A percentile compares a stretch with the other conserved stretches of the same genome.
Evolutionary conservation across 2,113 vertebrate genomes (phyloP).

Genomic region (Ammospiza caudacuta): DNA sequence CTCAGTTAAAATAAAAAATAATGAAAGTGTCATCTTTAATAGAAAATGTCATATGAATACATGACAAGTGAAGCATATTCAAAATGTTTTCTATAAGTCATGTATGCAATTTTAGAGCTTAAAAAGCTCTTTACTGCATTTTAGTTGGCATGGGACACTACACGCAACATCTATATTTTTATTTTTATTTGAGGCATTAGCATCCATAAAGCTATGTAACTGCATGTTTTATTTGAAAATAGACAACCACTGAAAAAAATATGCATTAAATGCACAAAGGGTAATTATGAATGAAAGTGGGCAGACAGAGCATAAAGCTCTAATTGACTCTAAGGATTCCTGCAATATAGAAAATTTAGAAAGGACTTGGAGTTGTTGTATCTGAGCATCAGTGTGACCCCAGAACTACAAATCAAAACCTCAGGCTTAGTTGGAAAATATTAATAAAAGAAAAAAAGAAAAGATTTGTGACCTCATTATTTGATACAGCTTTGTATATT

Average conservation of each 20-base stretch:
- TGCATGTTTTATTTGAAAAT: neutral
- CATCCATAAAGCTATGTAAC: neutral
- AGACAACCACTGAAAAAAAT: neutral
- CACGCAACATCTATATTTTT: neutral
- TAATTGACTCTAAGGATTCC: neutral
- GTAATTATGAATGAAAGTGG: neutral
- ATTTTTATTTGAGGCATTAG: neutral
- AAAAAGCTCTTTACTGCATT: neutral
- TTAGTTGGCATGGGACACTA: neutral
- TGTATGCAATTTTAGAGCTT: neutral
- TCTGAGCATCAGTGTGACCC: neutral
- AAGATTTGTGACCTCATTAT: neutral
- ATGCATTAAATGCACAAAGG: neutral
- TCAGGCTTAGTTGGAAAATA: neutral
- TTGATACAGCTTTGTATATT: neutral
- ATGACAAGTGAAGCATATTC: conserved; percentile 26
- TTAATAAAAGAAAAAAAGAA: neutral
- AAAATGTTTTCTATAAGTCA: neutral
- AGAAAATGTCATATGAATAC: conserved; percentile 52
- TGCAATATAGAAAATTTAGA: neutral
- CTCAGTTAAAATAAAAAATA: conserved; percentile 76
- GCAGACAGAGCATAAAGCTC: neutral
- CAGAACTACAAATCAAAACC: neutral
- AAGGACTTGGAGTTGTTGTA: neutral
- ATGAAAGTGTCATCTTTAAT: conserved; percentile 62